Evolutionary conservation across 2,113 vertebrate genomes (phyloP).

Genomic region (Myrmophylax atrothorax): DNA sequence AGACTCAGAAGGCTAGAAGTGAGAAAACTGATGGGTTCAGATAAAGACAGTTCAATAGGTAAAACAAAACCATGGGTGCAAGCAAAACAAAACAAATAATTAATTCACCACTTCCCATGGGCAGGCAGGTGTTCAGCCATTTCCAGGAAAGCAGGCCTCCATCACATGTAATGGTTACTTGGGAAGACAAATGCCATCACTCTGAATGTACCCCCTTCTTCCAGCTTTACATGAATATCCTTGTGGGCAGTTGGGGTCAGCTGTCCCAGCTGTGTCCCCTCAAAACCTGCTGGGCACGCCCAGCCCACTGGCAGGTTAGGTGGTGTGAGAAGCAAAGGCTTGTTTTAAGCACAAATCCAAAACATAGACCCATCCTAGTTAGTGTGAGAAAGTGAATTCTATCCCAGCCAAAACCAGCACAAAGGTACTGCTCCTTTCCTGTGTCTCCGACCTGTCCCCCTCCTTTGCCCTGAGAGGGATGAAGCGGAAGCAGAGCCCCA

Average conservation of each 20-base stretch:
- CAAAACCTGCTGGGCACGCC: not conserved
- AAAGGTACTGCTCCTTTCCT: not conserved
- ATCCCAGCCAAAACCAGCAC: not conserved
- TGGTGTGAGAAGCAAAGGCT: not conserved
- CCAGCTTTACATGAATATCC: not conserved
- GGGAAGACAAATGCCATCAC: not conserved
- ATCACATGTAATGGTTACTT: not conserved
- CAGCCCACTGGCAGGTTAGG: not conserved
- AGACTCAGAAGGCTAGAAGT: not conserved
- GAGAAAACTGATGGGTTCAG: not conserved
- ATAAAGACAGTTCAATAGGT: not conserved
- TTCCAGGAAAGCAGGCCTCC: not conserved
- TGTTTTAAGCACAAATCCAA: not conserved
- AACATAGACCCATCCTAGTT: not conserved
- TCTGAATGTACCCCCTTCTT: not conserved
- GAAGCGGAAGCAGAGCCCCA: not conserved
- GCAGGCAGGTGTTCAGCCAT: not conserved
- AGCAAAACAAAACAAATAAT: not conserved
- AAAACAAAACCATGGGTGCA: not conserved
- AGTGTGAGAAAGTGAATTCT: not conserved
- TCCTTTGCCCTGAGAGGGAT: not conserved
- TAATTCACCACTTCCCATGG: not conserved
- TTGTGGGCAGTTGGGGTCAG: not conserved
- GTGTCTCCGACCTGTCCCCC: not conserved
- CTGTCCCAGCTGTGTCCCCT: not conserved